Percentiles rank a stretch among this genome's conserved stretches.
Conservation (phyloP, 2,888 invertebrate species). For the Synanthedon tipuliformis region DNA sequence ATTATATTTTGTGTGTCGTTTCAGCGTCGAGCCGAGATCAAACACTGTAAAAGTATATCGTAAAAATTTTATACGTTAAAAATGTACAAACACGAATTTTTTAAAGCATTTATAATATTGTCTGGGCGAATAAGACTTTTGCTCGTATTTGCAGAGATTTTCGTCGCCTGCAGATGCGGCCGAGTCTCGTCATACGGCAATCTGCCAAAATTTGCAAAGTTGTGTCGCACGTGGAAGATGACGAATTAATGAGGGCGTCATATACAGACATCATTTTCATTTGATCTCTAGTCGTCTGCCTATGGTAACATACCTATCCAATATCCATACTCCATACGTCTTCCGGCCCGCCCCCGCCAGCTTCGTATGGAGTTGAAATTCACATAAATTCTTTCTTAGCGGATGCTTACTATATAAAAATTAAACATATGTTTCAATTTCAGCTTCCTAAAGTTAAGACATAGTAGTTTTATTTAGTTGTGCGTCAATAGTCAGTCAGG, state of each 20-base stretch:
- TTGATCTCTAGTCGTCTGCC: background rate
- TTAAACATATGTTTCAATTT: too few species aligned
- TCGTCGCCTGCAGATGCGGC: conserved; percentile 34
- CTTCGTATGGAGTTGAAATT: too few species aligned
- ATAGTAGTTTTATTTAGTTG: too few species aligned
- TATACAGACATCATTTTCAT: conserved; percentile 22
- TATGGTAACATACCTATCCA: too few species aligned
- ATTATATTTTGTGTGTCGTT: background rate
- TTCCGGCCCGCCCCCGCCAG: too few species aligned
- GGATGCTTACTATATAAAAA: too few species aligned
- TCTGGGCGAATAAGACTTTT: background rate
- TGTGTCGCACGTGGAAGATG: conserved; percentile 46
- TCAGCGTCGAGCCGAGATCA: too few species aligned
- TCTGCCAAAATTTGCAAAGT: conserved; percentile 44
- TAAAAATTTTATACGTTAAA: background rate
- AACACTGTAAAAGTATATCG: too few species aligned
- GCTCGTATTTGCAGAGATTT: conserved; percentile 12
- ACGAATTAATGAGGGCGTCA: conserved; percentile 57
- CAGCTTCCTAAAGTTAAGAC: too few species aligned
- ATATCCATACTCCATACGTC: too few species aligned
- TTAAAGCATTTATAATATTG: background rate
- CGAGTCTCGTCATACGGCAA: conserved; percentile 52
- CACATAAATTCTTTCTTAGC: too few species aligned
- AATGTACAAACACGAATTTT: background rate
- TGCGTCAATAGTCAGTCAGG: too few species aligned